Percentiles rank a stretch among this genome's conserved stretches.
Conservation (phyloP, 2,888 invertebrate species). For the Drosophila yooni region DNA sequence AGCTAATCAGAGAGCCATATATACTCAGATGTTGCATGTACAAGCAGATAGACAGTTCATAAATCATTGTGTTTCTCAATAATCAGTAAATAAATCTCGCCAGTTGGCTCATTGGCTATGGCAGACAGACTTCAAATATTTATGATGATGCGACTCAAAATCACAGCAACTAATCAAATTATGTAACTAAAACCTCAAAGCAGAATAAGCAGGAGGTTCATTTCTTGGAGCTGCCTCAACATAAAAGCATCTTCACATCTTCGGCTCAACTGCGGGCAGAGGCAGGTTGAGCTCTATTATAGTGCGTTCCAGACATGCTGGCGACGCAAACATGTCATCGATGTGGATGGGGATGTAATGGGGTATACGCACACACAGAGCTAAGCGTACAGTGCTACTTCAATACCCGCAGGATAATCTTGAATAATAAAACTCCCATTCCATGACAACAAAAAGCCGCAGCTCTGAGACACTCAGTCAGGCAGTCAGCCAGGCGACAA, state of each 20-base stretch:
- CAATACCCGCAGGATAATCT: slow-evolving; percentile 80
- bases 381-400: slow-evolving; percentile 52
- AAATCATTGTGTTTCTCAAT: slow-evolving; percentile 68
- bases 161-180: slow-evolving; percentile 74
- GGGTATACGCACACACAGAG: slow-evolving; percentile 41
- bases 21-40: background rate
- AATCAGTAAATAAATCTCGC: slow-evolving; percentile 76
- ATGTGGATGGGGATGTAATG: slow-evolving; percentile 43
- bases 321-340: slow-evolving; percentile 81
- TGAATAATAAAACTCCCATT: slow-evolving; percentile 72
- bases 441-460: slow-evolving; percentile 26
- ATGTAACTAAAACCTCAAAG: slow-evolving; percentile 69
- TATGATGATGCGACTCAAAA: slow-evolving; percentile 68
- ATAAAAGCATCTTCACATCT: slow-evolving; percentile 38
- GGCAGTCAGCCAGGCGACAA: slow-evolving; percentile 51
- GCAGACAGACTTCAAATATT: slow-evolving; percentile 67
- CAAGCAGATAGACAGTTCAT: slow-evolving; percentile 57
- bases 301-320: slow-evolving; percentile 70
- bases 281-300: slow-evolving; percentile 23
- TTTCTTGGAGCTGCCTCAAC: slow-evolving; percentile 21
- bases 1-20: slow-evolving; percentile 65
- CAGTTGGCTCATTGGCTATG: slow-evolving; percentile 50
- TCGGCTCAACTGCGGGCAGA: slow-evolving; percentile 44
- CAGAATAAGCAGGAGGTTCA: slow-evolving; percentile 19
- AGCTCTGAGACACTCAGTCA: slow-evolving; percentile 8